Conservation (phyloP, 2,797 vertebrate species). For the Crenichthys baileyi region DNA sequence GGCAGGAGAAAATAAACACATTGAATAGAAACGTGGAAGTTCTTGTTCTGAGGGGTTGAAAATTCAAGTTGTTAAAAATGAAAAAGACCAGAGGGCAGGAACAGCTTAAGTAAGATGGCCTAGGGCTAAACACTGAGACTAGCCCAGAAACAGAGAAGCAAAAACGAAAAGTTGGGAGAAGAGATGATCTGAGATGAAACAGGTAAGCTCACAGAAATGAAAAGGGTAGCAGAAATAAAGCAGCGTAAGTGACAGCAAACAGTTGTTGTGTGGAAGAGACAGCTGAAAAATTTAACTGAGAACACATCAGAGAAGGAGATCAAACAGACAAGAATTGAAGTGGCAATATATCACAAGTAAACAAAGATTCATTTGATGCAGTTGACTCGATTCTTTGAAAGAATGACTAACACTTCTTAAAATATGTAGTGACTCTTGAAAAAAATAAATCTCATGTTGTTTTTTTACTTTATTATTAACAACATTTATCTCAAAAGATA, state of each 20-base stretch:
- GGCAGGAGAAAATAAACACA: conserved; percentile 7
- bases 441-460: background rate
- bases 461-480: conserved; percentile 30
- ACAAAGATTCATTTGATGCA: conserved; percentile 37
- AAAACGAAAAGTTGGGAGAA: conserved; percentile 27
- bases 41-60: conserved; percentile 27
- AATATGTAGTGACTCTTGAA: conserved; percentile 37
- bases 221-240: conserved; percentile 18
- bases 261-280: conserved; percentile 17
- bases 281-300: conserved; percentile 13
- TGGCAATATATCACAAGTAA: conserved; percentile 28
- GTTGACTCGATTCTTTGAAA: conserved; percentile 29
- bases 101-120: conserved; percentile 43
- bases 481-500: conserved; percentile 13
- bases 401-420: conserved; percentile 33
- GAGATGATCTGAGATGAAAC: conserved; percentile 24
- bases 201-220: conserved; percentile 30
- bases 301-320: conserved; percentile 30
- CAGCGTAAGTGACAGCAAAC: conserved; percentile 21
- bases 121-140: conserved; percentile 42
- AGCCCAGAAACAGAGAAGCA: conserved; percentile 25
- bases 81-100: conserved; percentile 45
- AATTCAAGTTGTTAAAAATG: conserved; percentile 35
- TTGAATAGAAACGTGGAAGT: background rate
- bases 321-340: conserved; percentile 33